phyloP scores from a whole-genome alignment of 1,140 invertebrate species.

The Zophobas atratus region DNA sequence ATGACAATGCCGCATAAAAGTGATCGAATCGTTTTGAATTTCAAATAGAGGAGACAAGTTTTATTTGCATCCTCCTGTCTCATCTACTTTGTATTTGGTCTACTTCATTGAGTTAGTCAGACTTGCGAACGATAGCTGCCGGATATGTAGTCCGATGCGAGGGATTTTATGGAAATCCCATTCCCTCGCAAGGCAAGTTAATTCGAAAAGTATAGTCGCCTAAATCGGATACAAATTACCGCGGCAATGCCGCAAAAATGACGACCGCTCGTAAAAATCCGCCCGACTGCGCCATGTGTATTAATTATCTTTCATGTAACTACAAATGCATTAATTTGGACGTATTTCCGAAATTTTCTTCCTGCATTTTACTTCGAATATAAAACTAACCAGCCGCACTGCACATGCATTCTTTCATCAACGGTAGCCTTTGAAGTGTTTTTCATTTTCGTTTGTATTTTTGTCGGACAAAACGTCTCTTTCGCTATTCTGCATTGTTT shows the following conservation, averaged over 20 bases:
- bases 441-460: too few species aligned
- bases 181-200: slow-evolving; percentile 39
- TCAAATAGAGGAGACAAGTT: slow-evolving; percentile 63
- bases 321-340: too few species aligned
- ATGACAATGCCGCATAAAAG: slow-evolving; percentile 52
- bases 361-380: too few species aligned
- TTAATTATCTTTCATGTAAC: not conserved
- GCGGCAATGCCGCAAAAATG: not conserved
- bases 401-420: too few species aligned
- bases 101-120: slow-evolving; percentile 64
- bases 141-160: slow-evolving; percentile 60
- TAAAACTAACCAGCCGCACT: too few species aligned
- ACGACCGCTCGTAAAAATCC: not conserved
- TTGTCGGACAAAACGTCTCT: too few species aligned
- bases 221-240: slow-evolving; percentile 31
- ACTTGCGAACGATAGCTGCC: slow-evolving; percentile 59
- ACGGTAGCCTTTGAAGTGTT: too few species aligned
- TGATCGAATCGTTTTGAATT: slow-evolving; percentile 62
- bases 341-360: too few species aligned
- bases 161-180: slow-evolving; percentile 57
- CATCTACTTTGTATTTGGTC: slow-evolving; percentile 65
- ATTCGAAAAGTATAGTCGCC: slow-evolving; percentile 37
- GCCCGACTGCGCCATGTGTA: not conserved
- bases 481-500: too few species aligned
- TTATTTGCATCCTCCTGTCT: slow-evolving; percentile 64